Evolutionary conservation across 2,113 vertebrate genomes (phyloP).

Genomic region (Thermophis baileyi): DNA sequence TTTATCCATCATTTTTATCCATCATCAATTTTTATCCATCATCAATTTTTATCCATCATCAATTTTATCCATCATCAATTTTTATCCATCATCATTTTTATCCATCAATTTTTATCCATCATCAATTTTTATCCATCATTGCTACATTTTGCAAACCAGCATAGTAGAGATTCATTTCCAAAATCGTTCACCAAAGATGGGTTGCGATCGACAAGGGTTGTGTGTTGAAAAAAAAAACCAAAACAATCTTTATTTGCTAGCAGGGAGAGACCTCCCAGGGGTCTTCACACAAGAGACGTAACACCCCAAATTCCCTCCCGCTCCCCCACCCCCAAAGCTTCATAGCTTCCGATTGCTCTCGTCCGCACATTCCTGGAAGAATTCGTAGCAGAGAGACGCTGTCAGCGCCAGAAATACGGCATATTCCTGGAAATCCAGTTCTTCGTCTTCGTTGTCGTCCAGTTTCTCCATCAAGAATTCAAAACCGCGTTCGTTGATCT

Average conservation of each 20-base stretch:
- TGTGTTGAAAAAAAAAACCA: neutral
- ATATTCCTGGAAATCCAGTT: conserved; percentile 46
- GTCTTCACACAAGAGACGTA: neutral
- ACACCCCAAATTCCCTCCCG: neutral
- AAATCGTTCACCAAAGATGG: neutral
- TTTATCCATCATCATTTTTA: neutral
- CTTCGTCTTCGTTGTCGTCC: conserved; percentile 35
- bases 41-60: neutral
- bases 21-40: neutral
- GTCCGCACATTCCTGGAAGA: conserved; percentile 31
- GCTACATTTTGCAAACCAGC: neutral
- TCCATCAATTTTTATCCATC: neutral
- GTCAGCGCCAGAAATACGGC: conserved; percentile 22
- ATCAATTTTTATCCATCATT: no score
- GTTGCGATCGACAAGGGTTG: neutral
- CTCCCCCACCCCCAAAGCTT: neutral
- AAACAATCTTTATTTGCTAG: neutral
- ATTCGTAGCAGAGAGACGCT: conserved; percentile 23
- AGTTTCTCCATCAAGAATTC: conserved; percentile 35
- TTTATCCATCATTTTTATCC: no score
- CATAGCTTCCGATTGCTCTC: conserved; percentile 12
- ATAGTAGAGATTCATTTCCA: neutral
- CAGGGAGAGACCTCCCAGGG: neutral
- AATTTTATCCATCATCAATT: neutral
- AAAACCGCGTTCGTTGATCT: conserved; percentile 33